phyloP scores from a whole-genome alignment of 2,888 invertebrate species.

The Platerodrilus igneus region DNA sequence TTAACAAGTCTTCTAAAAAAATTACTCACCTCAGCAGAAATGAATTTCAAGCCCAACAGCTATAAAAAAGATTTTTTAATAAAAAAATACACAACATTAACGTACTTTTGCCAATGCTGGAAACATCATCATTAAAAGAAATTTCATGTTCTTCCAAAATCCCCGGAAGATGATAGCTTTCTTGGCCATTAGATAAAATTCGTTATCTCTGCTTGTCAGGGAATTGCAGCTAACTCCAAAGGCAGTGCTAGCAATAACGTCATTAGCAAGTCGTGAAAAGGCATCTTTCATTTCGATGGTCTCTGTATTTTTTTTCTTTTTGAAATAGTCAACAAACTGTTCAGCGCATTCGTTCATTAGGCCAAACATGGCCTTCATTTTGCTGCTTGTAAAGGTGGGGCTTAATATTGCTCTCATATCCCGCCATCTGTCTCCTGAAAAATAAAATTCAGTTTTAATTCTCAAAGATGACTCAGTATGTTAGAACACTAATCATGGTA shows the following conservation, averaged over 20 bases:
- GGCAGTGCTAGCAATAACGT: constrained; percentile 47
- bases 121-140: too few relatives aligned
- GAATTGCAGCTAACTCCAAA: constrained; percentile 57
- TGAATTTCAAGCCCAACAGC: too few relatives aligned
- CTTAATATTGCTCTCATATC: constrained; percentile 13
- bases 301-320: constrained; percentile 30
- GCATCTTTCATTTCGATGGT: constrained; percentile 40
- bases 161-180: constrained; percentile 25
- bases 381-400: constrained; percentile 17
- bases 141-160: too few relatives aligned
- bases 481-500: too few relatives aligned
- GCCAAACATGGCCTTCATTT: constrained; percentile 16
- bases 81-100: too few relatives aligned
- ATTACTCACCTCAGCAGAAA: too few relatives aligned
- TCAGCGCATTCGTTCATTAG: constrained; percentile 15
- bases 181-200: constrained; percentile 49
- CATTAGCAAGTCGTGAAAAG: constrained; percentile 44
- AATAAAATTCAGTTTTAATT: too few relatives aligned
- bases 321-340: not conserved
- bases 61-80: too few relatives aligned
- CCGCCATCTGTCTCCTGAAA: constrained; percentile 14
- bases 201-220: constrained; percentile 50
- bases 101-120: too few relatives aligned
- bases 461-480: too few relatives aligned
- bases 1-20: too few relatives aligned